Conservation (phyloP, 2,797 vertebrate genomes). For the Pipistrellus nathusii region DNA sequence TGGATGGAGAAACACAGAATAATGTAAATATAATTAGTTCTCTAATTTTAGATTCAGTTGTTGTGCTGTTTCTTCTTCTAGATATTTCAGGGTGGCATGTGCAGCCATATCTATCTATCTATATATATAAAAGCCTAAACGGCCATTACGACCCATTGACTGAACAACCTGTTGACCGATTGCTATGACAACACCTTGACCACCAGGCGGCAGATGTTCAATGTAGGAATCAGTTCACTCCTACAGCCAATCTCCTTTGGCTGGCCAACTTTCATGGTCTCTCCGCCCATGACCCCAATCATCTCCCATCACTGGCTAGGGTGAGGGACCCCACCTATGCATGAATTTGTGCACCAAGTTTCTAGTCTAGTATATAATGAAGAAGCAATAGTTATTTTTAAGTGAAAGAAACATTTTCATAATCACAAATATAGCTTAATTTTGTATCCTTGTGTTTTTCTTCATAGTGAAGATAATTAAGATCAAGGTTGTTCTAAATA, state of each 20-base stretch:
- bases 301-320: no score
- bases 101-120: background rate
- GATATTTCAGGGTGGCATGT: background rate
- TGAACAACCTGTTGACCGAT: no score
- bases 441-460: background rate
- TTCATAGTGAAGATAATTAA: background rate
- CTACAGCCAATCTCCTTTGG: no score
- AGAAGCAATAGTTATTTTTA: background rate
- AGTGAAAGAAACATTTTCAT: background rate
- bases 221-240: no score
- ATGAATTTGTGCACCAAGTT: no score
- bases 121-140: no score
- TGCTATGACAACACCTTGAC: no score
- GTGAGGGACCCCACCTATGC: no score
- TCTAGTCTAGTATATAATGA: background rate
- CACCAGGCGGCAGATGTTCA: no score
- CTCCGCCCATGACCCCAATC: no score
- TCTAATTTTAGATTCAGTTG: background rate
- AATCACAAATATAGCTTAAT: background rate
- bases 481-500: background rate
- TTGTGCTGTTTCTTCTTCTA: background rate
- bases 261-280: no score
- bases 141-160: no score
- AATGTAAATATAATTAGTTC: background rate
- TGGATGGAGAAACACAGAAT: background rate